phyloP scores from a whole-genome alignment of 2,113 vertebrate species.

The Panthera uncia region DNA sequence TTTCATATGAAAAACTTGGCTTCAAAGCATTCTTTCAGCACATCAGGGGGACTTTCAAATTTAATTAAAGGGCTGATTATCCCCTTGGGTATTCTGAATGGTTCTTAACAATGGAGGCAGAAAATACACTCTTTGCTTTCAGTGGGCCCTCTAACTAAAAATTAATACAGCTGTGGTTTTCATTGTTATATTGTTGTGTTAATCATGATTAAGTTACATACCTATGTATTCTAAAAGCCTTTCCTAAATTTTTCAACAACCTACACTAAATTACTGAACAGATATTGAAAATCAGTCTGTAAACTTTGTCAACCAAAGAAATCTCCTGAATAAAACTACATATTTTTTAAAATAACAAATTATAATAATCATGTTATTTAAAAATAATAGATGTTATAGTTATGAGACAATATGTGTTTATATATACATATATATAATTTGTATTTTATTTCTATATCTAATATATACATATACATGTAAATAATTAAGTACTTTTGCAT shows the following conservation, averaged over 20 bases:
- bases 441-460: not conserved
- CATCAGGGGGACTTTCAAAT: constrained; percentile 14
- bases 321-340: not conserved
- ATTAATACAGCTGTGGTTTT: constrained; percentile 23
- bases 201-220: constrained; percentile 7
- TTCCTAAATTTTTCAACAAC: not conserved
- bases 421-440: not conserved
- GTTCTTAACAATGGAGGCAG: not conserved
- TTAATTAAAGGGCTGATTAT: constrained; percentile 21
- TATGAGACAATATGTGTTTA: not conserved
- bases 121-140: not conserved
- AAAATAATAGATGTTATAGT: not conserved
- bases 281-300: not conserved
- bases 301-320: not conserved
- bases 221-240: not conserved
- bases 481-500: not conserved
- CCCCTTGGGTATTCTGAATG: not conserved
- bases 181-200: not conserved
- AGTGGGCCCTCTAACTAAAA: not conserved
- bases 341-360: not conserved
- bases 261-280: not conserved
- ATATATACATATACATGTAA: not conserved
- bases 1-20: not conserved
- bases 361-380: not conserved
- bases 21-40: not conserved